phyloP scores from a whole-genome alignment of 2,113 vertebrate genomes.

The Syngnathoides biaculeatus region DNA sequence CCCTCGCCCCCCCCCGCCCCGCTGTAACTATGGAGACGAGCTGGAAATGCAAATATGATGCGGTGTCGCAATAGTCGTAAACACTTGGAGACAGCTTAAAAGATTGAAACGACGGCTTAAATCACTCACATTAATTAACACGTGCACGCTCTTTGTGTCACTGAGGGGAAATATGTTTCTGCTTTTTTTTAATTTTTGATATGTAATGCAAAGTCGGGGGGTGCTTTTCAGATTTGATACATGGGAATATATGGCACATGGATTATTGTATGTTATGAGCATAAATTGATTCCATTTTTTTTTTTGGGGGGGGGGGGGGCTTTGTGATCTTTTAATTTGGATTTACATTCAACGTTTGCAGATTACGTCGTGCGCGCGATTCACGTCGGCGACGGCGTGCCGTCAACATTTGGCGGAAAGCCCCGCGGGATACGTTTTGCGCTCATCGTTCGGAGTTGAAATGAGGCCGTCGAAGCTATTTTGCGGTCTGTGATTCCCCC shows the following conservation, averaged over 20 bases:
- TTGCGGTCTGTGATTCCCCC: not conserved
- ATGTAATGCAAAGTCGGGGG: not conserved
- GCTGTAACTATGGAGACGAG: slow-evolving; percentile 46
- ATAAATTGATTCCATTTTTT: not conserved
- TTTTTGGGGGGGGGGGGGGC: no score
- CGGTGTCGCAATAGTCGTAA: slow-evolving; percentile 29
- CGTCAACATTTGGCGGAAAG: not conserved
- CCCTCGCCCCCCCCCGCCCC: slow-evolving; percentile 1
- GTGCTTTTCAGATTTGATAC: not conserved
- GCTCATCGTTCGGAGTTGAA: not conserved
- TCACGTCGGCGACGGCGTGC: not conserved
- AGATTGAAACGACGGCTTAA: not conserved
- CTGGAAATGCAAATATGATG: slow-evolving; percentile 69
- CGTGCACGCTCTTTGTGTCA: not conserved
- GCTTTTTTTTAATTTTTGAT: not conserved
- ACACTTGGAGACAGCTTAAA: slow-evolving; percentile 30
- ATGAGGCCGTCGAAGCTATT: not conserved
- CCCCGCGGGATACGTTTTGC: not conserved
- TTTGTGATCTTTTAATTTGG: not conserved
- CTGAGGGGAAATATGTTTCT: not conserved
- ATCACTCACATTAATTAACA: not conserved
- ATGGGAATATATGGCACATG: not conserved
- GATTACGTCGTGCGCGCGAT: not conserved
- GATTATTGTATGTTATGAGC: not conserved
- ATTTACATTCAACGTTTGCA: not conserved